Conservation (phyloP, 2,888 invertebrate genomes). For the Lepidocyrtoides sp. region DNA sequence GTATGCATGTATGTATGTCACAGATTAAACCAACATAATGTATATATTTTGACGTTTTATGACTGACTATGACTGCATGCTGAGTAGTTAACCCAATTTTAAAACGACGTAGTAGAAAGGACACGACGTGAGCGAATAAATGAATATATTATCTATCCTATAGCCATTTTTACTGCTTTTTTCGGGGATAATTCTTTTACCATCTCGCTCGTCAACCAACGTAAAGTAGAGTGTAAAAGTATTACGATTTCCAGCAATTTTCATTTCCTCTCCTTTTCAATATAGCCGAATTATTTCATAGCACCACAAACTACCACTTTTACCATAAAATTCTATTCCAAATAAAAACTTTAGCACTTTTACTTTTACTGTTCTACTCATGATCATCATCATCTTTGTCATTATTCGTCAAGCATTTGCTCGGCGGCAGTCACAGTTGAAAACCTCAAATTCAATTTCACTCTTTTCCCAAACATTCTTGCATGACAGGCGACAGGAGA, state of each 20-base stretch:
- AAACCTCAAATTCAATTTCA: background rate
- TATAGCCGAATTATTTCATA: background rate
- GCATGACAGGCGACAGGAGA: background rate
- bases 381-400: too few relatives aligned
- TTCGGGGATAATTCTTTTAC: too few relatives aligned
- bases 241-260: too few relatives aligned
- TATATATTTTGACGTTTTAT: slow-evolving; percentile 12
- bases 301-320: background rate
- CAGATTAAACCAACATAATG: too few relatives aligned
- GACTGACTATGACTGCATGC: background rate
- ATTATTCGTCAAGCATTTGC: background rate
- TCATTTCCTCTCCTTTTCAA: too few relatives aligned
- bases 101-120: slow-evolving; percentile 17
- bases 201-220: too few relatives aligned
- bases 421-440: background rate
- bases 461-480: background rate
- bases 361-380: too few relatives aligned
- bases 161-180: too few relatives aligned
- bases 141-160: background rate
- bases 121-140: background rate
- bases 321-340: background rate
- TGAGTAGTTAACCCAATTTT: slow-evolving; percentile 49
- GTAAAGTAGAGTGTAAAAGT: too few relatives aligned
- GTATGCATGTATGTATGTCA: too few relatives aligned
- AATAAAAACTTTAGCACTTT: background rate